Percentiles rank a stretch among this genome's conserved stretches.
Evolutionary conservation across 2,113 vertebrate species (phyloP).

Genomic region (Coryphaenoides rupestris): DNA sequence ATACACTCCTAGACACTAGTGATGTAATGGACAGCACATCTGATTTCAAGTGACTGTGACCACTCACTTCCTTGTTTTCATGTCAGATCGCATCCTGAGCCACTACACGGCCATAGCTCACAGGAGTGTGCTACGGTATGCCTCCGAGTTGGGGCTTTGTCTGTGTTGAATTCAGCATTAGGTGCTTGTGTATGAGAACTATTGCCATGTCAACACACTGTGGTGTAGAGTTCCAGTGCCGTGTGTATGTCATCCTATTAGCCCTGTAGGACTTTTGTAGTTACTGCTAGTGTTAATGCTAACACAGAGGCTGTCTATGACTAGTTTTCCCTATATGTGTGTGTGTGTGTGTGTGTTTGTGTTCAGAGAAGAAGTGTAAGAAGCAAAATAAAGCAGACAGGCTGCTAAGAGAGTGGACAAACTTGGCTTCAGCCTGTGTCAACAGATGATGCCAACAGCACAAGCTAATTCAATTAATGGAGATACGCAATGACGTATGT

Average conservation of each 20-base stretch:
- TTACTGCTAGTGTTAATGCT: not conserved
- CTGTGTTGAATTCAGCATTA: too few species aligned
- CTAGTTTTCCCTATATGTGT: not conserved
- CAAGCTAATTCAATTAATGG: slow-evolving; percentile 48
- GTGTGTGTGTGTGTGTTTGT: slow-evolving; percentile 5
- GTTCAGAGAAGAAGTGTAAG: not conserved
- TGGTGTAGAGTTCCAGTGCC: too few species aligned
- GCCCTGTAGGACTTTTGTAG: not conserved
- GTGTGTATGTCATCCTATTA: not conserved
- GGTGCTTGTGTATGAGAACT: too few species aligned
- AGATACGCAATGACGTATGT: slow-evolving; percentile 47
- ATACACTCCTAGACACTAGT: too few species aligned
- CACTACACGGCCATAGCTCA: too few species aligned
- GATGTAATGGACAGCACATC: slow-evolving; percentile 6
- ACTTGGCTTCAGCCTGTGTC: slow-evolving; percentile 44
- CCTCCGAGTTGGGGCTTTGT: too few species aligned
- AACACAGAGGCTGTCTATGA: not conserved
- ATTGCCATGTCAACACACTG: too few species aligned
- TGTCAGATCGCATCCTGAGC: too few species aligned
- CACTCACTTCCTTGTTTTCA: too few species aligned
- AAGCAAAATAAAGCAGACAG: not conserved
- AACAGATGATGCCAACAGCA: slow-evolving; percentile 51
- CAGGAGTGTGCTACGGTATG: too few species aligned
- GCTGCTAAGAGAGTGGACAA: slow-evolving; percentile 19
- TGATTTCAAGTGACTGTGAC: too few species aligned